These are phyloP conservation scores for Tamias sibiricus DNA, from an alignment of 2,113 vertebrate species.

Conservation along the genomic window DNA sequence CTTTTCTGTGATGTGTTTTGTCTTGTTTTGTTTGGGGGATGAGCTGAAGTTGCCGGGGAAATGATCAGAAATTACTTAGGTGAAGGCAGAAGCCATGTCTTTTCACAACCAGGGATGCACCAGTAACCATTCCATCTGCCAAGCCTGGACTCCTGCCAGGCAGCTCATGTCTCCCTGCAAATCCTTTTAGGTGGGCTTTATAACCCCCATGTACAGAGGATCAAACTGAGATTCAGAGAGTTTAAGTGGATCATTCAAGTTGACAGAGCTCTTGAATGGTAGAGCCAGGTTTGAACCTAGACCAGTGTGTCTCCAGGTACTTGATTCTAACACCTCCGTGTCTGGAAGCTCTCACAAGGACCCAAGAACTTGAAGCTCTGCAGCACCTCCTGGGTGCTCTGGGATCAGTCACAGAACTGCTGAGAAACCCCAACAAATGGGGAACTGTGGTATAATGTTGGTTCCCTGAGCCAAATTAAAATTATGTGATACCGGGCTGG, in stretches of 20 bases:
- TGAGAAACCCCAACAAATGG: background rate
- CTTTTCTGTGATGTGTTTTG: background rate
- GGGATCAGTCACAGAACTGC: background rate
- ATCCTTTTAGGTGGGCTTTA: background rate
- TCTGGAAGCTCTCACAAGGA: background rate
- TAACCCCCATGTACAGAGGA: background rate
- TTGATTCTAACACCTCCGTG: rapidly evolving
- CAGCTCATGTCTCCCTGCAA: background rate
- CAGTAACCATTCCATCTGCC: rapidly evolving
- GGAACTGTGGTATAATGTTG: background rate
- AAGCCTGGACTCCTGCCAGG: background rate
- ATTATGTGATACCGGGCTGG: too few relatives aligned
- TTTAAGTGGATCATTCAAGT: background rate
- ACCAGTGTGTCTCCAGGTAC: background rate
- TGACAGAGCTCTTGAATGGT: background rate
- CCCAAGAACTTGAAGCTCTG: background rate
- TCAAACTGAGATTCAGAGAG: background rate
- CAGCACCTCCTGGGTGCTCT: background rate
- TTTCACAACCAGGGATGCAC: background rate
- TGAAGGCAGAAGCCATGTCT: background rate
- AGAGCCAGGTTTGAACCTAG: background rate
- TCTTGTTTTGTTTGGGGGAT: background rate
- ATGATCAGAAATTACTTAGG: background rate
- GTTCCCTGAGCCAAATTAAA: too few relatives aligned
- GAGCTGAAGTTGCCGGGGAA: background rate